Conservation (phyloP, 2,113 vertebrate genomes). For the human (Homo sapiens) region DNA sequence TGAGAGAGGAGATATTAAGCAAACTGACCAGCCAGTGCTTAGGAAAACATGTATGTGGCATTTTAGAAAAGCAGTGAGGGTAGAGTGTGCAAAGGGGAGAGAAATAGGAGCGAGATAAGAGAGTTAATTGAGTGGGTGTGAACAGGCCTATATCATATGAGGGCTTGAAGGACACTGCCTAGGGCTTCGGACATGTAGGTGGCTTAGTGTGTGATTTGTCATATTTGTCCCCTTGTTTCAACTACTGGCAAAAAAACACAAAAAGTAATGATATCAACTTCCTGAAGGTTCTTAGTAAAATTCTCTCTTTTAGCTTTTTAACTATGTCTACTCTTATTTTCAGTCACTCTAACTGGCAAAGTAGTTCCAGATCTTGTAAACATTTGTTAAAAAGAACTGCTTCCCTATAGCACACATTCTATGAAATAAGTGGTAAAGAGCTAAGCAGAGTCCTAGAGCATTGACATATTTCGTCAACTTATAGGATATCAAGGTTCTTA, state of each 20-base stretch:
- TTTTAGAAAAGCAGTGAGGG: background rate
- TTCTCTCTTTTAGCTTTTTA: background rate
- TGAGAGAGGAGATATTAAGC: background rate
- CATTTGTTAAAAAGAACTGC: background rate
- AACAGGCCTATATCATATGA: fast-evolving
- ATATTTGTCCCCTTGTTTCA: background rate
- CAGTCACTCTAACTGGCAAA: background rate
- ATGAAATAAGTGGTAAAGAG: background rate
- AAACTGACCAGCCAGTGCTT: background rate
- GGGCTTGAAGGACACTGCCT: background rate
- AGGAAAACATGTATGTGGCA: background rate
- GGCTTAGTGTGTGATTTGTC: background rate
- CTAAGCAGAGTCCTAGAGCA: background rate
- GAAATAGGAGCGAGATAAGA: background rate
- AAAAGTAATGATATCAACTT: background rate
- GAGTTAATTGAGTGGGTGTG: too few species aligned
- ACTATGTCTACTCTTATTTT: background rate
- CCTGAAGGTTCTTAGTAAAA: background rate
- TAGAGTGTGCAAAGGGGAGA: fast-evolving
- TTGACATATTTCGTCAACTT: background rate
- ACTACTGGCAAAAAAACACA: background rate
- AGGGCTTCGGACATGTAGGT: too few species aligned
- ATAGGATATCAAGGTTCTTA: background rate
- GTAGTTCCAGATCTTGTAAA: background rate
- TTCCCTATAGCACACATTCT: background rate